These are phyloP conservation scores for Pissodes strobi DNA, from an alignment of 1,140 invertebrate genomes.

Conservation along the genomic window DNA sequence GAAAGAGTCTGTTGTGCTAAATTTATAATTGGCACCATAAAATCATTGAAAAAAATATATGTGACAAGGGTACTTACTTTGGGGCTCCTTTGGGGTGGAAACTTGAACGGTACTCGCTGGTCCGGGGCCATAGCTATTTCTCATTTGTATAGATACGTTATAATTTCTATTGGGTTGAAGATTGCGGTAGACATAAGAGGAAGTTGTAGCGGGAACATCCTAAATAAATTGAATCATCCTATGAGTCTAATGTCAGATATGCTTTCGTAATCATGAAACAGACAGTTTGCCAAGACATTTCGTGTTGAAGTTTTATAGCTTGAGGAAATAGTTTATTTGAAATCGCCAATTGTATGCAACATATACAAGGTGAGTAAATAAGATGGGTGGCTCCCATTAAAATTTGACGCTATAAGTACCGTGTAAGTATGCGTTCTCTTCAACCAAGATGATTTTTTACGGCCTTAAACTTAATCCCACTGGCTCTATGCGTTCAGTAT, in stretches of 20 bases:
- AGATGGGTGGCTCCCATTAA: background rate
- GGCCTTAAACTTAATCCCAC: too few species aligned
- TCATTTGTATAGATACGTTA: conserved; percentile 75
- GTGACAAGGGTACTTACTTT: conserved; percentile 59
- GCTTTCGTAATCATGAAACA: background rate
- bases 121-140: conserved; percentile 80
- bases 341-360: too few species aligned
- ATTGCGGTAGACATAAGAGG: conserved; percentile 79
- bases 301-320: too few species aligned
- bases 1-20: too few species aligned
- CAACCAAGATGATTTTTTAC: too few species aligned
- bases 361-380: background rate
- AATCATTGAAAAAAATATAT: background rate
- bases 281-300: background rate
- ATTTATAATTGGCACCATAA: background rate
- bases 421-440: too few species aligned
- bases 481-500: too few species aligned
- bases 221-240: conserved; percentile 47
- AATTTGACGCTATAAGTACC: too few species aligned
- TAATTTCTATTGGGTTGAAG: conserved; percentile 77
- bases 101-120: conserved; percentile 67
- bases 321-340: too few species aligned
- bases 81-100: conserved; percentile 67
- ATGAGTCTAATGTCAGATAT: background rate
- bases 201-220: conserved; percentile 73